Percentiles rank a stretch among this genome's conserved stretches.
Conservation (phyloP, 2,113 vertebrate species). For the Pantherophis guttatus region DNA sequence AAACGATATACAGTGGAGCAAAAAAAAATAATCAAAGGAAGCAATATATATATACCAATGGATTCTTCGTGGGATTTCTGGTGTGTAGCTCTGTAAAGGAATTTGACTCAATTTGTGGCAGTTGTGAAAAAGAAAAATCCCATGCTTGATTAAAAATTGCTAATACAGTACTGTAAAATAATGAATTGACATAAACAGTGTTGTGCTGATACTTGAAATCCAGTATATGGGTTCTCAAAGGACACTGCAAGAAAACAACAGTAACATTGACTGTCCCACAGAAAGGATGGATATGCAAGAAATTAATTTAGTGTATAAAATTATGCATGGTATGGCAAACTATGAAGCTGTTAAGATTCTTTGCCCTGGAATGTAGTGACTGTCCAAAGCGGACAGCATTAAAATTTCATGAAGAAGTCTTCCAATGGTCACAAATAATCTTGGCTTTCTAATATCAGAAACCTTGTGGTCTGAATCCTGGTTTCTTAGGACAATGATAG, state of each 20-base stretch:
- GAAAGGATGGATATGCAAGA: neutral
- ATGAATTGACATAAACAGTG: neutral
- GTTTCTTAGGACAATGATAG: neutral
- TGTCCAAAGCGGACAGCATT: neutral
- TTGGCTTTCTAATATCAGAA: neutral
- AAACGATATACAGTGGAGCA: neutral
- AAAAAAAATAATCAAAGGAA: neutral
- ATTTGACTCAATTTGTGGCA: neutral
- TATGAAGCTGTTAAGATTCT: neutral
- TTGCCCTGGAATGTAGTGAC: neutral
- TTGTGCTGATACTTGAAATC: neutral
- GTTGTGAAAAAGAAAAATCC: neutral
- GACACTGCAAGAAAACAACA: neutral
- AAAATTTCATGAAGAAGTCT: neutral
- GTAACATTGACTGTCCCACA: neutral
- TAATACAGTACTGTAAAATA: neutral
- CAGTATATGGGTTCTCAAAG: neutral
- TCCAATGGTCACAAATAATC: neutral
- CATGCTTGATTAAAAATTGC: neutral
- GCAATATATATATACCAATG: neutral
- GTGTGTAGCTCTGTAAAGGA: neutral
- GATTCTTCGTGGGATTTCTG: neutral
- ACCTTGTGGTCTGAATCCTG: neutral
- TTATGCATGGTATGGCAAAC: neutral
- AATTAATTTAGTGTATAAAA: neutral